Base-by-base conservation (phyloP, 1,140 invertebrate species). In the Oncopeltus fasciatus region DNA sequence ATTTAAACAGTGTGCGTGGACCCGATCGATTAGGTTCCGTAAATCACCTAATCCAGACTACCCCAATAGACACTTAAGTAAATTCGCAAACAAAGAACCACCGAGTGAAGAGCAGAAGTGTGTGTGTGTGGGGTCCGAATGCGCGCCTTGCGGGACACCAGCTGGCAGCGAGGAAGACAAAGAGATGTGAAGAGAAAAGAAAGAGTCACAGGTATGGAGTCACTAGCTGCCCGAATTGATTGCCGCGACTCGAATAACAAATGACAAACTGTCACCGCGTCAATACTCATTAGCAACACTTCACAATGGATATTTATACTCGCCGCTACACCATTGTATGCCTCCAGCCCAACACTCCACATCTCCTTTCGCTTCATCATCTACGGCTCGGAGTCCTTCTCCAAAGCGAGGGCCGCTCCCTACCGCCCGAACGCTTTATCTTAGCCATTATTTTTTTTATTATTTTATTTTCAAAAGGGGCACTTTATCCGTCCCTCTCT, bases 231-330 rank as follows among this genome's bases (percentile, higher is more conserved):
- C n/a, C 47, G 38, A 38, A 51, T 62, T 43, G 33, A 60, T 49
- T 49, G 56, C 20, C 26, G 18, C 16, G 27, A 8, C 27, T 20
- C 26, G 56, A 31, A 57, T 57, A 31, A 57, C 21, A 57, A 57
- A 57, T 57, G 56, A 57, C 33, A 21, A n/a, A 38, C 56, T 57
- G 56, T 57, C 56, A 57, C 33, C 33, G 31, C 56, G 31, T 57
- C 56, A 57, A 38, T 57, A 57, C 56, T 57, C 56, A 57, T 57
- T 57, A 57, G 56, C 56, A n/a, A 33, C n/a, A 38, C 16, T 38
- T 38, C 28, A 57, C 56, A 57, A 57, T 57, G 24, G 56, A 31
- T 57, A 57, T 57, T 57, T 57, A 57, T 57, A 53, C 49, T 53
- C 20, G 5, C 31, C 14, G 5, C 31, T 8, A 14, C 5, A 8